These are phyloP conservation scores for Drosophila prostipennis DNA, from an alignment of 2,888 invertebrate species.

Conservation along the genomic window DNA sequence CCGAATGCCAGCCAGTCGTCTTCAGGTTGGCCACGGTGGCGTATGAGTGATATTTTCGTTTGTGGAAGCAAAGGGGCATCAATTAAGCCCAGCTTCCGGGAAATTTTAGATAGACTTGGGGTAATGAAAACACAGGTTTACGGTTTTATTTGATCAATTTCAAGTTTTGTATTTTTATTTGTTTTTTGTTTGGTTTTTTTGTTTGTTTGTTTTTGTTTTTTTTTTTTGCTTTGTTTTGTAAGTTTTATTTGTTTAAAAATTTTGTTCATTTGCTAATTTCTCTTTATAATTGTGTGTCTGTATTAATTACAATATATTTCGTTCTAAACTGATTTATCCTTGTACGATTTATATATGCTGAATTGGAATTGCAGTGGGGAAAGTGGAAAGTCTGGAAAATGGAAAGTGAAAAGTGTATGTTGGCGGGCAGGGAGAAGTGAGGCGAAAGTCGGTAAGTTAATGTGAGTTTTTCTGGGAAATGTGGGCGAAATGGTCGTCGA, in stretches of 20 bases:
- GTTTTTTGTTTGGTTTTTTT: constrained; percentile 46
- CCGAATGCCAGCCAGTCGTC: constrained; percentile 19
- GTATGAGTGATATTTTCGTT: constrained; percentile 42
- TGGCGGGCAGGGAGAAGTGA: constrained; percentile 13
- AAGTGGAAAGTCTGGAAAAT: constrained; percentile 42
- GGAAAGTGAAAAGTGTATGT: constrained; percentile 32
- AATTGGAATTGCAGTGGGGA: constrained; percentile 51
- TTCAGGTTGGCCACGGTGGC: constrained; percentile 40
- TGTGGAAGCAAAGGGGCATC: constrained; percentile 23
- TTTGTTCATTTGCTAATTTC: constrained; percentile 77
- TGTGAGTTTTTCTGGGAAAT: constrained; percentile 16
- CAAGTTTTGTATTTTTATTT: constrained; percentile 58
- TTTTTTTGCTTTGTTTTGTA: constrained; percentile 54
- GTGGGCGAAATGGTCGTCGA: constrained; percentile 8
- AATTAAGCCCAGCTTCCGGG: constrained; percentile 50
- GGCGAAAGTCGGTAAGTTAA: constrained; percentile 12
- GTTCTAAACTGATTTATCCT: constrained; percentile 69
- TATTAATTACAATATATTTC: constrained; percentile 76
- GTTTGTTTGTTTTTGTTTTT: constrained; percentile 27
- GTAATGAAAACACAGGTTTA: constrained; percentile 19
- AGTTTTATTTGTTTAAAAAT: constrained; percentile 80
- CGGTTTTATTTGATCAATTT: constrained; percentile 67
- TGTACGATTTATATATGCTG: constrained; percentile 56
- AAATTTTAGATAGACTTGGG: neutral
- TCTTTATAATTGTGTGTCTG: constrained; percentile 67